phyloP scores from a whole-genome alignment of 2,113 vertebrate genomes.

The Drymodes brunneopygia region DNA sequence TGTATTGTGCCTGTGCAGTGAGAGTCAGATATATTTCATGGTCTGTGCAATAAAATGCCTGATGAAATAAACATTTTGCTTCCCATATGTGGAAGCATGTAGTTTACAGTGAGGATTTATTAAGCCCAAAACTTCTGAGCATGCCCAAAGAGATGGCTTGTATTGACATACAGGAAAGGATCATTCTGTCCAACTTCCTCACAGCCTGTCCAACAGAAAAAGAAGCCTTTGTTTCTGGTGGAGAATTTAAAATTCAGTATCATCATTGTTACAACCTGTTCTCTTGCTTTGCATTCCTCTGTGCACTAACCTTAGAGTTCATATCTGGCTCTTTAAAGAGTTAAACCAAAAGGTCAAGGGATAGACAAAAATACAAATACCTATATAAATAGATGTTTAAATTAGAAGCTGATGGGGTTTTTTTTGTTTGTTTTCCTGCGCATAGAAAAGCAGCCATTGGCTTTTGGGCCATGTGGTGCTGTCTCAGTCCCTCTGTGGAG shows the following conservation, averaged over 20 bases:
- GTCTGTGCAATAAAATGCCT: neutral
- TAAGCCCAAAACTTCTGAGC: neutral
- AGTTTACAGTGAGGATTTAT: neutral
- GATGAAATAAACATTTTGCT: neutral
- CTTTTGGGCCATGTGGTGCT: neutral
- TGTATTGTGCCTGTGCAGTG: neutral
- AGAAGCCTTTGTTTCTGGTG: neutral
- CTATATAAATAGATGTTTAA: neutral
- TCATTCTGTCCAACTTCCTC: neutral
- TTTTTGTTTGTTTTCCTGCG: neutral
- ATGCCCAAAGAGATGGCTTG: neutral
- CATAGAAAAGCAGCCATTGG: neutral
- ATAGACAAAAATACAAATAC: neutral
- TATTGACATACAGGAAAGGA: neutral
- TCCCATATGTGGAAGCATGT: neutral
- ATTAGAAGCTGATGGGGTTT: neutral
- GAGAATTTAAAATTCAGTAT: neutral
- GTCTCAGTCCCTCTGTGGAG: neutral
- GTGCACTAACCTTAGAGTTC: neutral
- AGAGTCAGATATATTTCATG: neutral
- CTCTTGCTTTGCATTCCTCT: neutral
- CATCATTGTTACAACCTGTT: neutral
- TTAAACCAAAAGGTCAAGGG: neutral
- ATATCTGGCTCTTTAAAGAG: neutral
- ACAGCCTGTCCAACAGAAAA: neutral